These are phyloP conservation scores for Carterocephalus palaemon DNA, from an alignment of 2,888 invertebrate species.

Conservation along the genomic window DNA sequence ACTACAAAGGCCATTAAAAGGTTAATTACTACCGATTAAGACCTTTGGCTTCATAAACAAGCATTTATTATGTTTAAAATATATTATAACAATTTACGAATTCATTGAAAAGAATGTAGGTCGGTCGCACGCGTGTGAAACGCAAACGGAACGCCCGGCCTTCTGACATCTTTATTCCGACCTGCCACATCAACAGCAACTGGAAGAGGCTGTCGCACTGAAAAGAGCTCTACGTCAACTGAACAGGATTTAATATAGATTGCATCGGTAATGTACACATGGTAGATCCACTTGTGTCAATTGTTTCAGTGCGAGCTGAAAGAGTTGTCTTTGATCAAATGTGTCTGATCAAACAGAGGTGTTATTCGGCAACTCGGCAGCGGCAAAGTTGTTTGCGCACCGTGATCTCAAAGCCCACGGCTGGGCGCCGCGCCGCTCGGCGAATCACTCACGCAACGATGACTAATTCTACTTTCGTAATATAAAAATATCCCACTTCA, in stretches of 20 bases:
- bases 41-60: too few relatives aligned
- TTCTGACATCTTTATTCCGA: slow-evolving; percentile 62
- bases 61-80: too few relatives aligned
- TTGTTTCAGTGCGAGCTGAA: slow-evolving; percentile 40
- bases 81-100: too few relatives aligned
- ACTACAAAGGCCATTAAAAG: too few relatives aligned
- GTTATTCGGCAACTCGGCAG: slow-evolving; percentile 31
- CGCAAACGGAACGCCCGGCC: slow-evolving; percentile 51
- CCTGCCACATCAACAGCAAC: slow-evolving; percentile 24
- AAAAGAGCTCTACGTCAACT: slow-evolving; percentile 37
- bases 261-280: slow-evolving; percentile 32
- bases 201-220: slow-evolving; percentile 38
- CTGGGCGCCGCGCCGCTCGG: too few relatives aligned
- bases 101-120: slow-evolving; percentile 42
- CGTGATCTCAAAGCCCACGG: not conserved
- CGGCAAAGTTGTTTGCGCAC: slow-evolving; percentile 20
- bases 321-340: slow-evolving; percentile 22
- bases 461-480: too few relatives aligned
- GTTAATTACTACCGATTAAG: too few relatives aligned
- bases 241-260: slow-evolving; percentile 37
- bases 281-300: slow-evolving; percentile 68
- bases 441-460: too few relatives aligned
- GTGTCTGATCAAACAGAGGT: slow-evolving; percentile 25
- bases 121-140: slow-evolving; percentile 58
- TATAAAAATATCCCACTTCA: too few relatives aligned